phyloP scores from a whole-genome alignment of 2,113 vertebrate genomes.

The Vulpes vulpes region DNA sequence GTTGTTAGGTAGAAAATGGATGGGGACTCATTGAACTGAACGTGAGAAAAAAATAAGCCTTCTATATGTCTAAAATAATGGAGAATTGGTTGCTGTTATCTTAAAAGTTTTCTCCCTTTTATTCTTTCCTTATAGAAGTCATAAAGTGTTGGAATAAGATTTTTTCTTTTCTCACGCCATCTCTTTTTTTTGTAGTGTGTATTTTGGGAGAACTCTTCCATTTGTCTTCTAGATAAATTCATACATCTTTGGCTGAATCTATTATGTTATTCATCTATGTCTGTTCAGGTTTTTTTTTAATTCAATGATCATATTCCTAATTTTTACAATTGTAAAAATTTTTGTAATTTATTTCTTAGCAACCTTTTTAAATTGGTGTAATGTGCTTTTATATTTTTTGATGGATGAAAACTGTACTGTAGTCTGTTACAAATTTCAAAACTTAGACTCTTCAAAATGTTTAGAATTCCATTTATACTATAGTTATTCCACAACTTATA shows the following conservation, averaged over 20 bases:
- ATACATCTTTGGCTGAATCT: neutral
- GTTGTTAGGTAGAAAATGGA: neutral
- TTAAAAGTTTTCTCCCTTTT: neutral
- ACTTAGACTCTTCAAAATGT: neutral
- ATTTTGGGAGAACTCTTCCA: neutral
- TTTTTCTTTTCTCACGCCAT: neutral
- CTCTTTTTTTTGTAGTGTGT: neutral
- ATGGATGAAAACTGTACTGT: neutral
- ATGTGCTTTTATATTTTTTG: neutral
- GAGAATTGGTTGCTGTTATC: neutral
- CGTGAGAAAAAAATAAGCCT: neutral
- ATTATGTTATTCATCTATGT: neutral
- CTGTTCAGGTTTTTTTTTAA: neutral
- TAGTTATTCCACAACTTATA: neutral
- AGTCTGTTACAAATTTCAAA: neutral
- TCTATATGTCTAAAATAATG: neutral
- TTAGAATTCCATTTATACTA: neutral
- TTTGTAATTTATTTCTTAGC: neutral
- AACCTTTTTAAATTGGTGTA: neutral
- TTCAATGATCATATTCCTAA: neutral
- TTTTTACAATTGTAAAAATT: neutral
- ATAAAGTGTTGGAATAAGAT: neutral
- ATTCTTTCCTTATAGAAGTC: neutral
- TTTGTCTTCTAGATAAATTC: neutral
- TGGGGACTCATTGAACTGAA: neutral